Evolutionary conservation across 2,888 invertebrate genomes (phyloP), one percentile per base, ranked within the genome.

Genomic region (Cantharis rustica): DNA sequence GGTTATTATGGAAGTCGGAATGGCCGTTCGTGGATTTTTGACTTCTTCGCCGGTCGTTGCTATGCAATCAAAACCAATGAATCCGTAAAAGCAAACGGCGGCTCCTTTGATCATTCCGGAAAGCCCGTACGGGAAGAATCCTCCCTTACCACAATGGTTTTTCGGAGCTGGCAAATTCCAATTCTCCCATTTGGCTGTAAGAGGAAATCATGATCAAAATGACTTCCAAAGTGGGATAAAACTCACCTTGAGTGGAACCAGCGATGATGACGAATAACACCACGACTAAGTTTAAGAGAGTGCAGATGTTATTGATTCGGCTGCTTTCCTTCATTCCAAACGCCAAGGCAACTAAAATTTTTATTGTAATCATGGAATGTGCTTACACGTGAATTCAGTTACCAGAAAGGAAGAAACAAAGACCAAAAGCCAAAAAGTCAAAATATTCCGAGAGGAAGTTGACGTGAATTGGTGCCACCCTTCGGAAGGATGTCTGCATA

Each of bases 41-140:
- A 95, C 97, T 88, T 98, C 98, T 87, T 98, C 98, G 7, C 97
- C 95, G 11, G 95, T 94, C 0, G 95, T 95, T 15, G 95, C 95
- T 75, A 95, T 96, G 85, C 95, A 95, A 89, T 98, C 98, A 88
- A 98, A 98, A 0, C 97, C 97, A 76, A 98, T 95, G 85, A 97
- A 98, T 5, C 96, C 96, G 86, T 97, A 98, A 89, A 98, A 98
- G 86, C 95, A 96, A 7, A 93, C 93, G 0, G 95, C 95, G 1
- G 95, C 95, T 0, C 96, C 96, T 78, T 92, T 92, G 80, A 96
- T 92, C 82, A 95, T 92, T 3, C 95, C 97, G 0, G 91, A 90
- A 23, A 95, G 84, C 0, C 96, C 97, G 87, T 93, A 97, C 0
- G 97, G 97, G 76, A 94, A 92, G 87, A 97, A 97, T 3, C 97